Evolutionary conservation across 2,888 invertebrate species (phyloP).

Genomic region (Andrena haemorrhoa): DNA sequence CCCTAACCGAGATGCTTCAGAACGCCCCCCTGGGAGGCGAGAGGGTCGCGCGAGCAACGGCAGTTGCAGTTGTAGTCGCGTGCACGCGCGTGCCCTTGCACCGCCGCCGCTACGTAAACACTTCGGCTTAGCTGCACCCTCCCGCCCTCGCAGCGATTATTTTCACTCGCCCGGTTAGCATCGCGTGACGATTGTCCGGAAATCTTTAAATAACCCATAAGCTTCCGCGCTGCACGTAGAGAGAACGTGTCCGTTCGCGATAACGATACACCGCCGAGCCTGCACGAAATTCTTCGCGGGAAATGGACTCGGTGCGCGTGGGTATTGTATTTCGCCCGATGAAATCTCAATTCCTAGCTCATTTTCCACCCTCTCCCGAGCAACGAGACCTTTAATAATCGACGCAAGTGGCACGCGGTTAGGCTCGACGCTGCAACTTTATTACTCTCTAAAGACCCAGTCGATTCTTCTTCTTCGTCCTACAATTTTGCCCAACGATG

Average conservation of each 20-base stretch:
- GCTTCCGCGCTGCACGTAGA: conserved; percentile 14
- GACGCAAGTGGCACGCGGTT: not conserved
- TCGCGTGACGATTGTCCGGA: conserved; percentile 60
- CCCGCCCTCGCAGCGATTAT: conserved; percentile 49
- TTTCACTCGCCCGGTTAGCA: conserved; percentile 28
- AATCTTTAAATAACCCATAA: conserved; percentile 60
- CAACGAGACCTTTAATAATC: not conserved
- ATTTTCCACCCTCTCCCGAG: not conserved
- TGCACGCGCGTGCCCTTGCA: conserved; percentile 67
- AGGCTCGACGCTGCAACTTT: no score
- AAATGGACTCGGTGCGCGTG: conserved; percentile 11
- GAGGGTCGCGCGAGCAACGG: conserved; percentile 4
- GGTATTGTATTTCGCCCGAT: not conserved
- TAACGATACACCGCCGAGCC: conserved; percentile 47
- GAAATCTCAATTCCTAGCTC: conserved; percentile 41
- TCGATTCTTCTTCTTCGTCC: not conserved
- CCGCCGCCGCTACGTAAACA: conserved; percentile 55
- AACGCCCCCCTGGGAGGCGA: conserved; percentile 44
- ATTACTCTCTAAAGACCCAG: no score
- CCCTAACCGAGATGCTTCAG: conserved; percentile 76
- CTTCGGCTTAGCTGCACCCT: conserved; percentile 28
- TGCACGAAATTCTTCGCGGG: conserved; percentile 34
- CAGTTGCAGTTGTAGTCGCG: conserved; percentile 50
- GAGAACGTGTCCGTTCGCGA: conserved; percentile 41
- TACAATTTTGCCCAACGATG: not conserved